Evolutionary conservation across 2,113 vertebrate species (phyloP).

Genomic region (Astatoreochromis straeleni): DNA sequence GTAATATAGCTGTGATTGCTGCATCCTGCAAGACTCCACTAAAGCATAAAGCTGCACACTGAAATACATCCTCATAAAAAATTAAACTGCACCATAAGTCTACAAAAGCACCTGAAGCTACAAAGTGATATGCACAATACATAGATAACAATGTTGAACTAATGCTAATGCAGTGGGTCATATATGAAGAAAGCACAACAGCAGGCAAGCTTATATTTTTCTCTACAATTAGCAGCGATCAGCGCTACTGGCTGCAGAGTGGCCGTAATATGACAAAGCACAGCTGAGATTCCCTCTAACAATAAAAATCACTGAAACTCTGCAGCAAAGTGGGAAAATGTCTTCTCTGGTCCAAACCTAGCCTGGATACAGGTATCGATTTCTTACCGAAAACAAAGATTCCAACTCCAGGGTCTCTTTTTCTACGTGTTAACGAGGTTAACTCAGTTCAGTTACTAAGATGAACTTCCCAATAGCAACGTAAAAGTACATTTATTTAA

Average conservation of each 20-base stretch:
- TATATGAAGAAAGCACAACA: neutral
- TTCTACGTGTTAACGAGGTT: constrained; percentile 12
- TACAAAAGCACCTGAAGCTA: neutral
- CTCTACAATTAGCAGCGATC: neutral
- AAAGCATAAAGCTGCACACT: neutral
- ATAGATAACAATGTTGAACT: neutral
- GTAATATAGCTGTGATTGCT: neutral
- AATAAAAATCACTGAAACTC: neutral
- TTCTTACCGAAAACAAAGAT: neutral
- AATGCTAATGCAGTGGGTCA: neutral
- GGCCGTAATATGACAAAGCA: neutral
- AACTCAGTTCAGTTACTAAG: constrained; percentile 5
- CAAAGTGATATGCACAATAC: neutral
- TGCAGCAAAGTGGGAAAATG: neutral
- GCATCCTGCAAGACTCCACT: neutral
- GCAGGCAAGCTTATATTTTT: neutral
- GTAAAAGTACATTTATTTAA: constrained; percentile 51
- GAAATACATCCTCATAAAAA: neutral
- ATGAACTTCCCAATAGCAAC: constrained; percentile 16
- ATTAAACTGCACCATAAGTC: neutral
- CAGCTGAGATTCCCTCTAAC: neutral
- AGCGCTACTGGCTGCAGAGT: fast-evolving
- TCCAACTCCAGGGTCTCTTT: constrained; percentile 56
- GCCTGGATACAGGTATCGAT: neutral
- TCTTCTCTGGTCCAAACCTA: neutral